Evolutionary conservation across 1,140 invertebrate genomes (phyloP), one percentile per base, ranked within the genome.

Genomic region (Melanaphis sacchari): DNA sequence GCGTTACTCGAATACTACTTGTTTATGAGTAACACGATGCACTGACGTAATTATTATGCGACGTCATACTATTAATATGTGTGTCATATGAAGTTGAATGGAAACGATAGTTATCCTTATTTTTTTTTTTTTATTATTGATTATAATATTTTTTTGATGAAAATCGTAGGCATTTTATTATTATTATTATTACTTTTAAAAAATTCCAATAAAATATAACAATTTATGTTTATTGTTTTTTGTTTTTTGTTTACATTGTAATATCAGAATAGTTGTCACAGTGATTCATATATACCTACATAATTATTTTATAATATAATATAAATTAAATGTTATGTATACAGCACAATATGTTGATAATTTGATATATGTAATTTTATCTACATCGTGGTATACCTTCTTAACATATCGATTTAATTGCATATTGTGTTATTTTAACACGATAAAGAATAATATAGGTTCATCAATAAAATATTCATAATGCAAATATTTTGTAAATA

Each of bases 11-110:
- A 31, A 87, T 89, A 89, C 18, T 81, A 52, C 43, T 84, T 92
- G 91, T 84, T 91, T 81, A 85, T 85, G 81, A 93, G 91, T 85
- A 93, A 93, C 91, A 22, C 76, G 59, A 40, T 40, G 11, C 81
- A 40, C n/a, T 93, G 91, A 93, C 91, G 91, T 93, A 93, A 93
- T 93, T 76, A 81, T n/a, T 38, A 36, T n/a, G 76, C 91, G 81
- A 93, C 91, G 91, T 93, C 91, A 93, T 85, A 93, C 43, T 40
- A 54, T 93, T 40, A 93, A 93, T 91, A 91, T 93, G 91, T 93
- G 91, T 93, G 91, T 85, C 91, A 93, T 85, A 40, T 52, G 21
- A 26, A 89, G 24, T 89, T 89, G 88, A 54, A 89, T 89, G 49
- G 49, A 54, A 52, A 54, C 36, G 46, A 21, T 54, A 40, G 36